Evolutionary conservation across 2,888 invertebrate genomes (phyloP).

Genomic region (Harpalus rufipes): DNA sequence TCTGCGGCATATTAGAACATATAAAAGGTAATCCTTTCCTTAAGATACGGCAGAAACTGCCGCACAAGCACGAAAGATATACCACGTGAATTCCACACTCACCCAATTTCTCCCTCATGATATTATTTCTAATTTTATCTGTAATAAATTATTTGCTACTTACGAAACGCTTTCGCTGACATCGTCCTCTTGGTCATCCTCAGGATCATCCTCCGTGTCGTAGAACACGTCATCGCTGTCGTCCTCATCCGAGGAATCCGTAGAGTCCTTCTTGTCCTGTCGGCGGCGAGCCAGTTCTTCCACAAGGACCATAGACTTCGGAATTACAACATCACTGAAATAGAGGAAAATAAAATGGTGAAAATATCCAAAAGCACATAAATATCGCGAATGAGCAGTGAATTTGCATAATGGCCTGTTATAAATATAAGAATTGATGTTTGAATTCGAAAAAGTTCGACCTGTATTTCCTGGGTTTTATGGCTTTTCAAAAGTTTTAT

Average conservation of each 20-base stretch:
- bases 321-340: conserved; percentile 79
- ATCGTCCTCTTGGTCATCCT: conserved; percentile 84
- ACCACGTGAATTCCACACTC: not conserved
- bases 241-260: conserved; percentile 81
- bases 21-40: conserved; percentile 50
- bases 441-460: no score
- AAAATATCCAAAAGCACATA: conserved; percentile 33
- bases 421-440: conserved; percentile 63
- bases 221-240: conserved; percentile 85
- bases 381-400: not conserved
- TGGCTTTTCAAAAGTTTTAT: no score
- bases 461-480: no score
- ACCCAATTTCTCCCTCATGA: not conserved
- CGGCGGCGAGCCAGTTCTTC: conserved; percentile 73
- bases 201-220: conserved; percentile 84
- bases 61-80: conserved; percentile 21
- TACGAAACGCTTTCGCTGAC: conserved; percentile 75
- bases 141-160: conserved; percentile 69
- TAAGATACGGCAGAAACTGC: conserved; percentile 24
- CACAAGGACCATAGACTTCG: conserved; percentile 77
- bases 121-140: not conserved
- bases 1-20: conserved; percentile 49
- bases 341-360: conserved; percentile 3
- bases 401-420: conserved; percentile 61
- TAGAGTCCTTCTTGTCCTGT: conserved; percentile 74